These are phyloP conservation scores for Phalacrocorax carbo DNA, from an alignment of 2,113 vertebrate species.

Conservation along the genomic window DNA sequence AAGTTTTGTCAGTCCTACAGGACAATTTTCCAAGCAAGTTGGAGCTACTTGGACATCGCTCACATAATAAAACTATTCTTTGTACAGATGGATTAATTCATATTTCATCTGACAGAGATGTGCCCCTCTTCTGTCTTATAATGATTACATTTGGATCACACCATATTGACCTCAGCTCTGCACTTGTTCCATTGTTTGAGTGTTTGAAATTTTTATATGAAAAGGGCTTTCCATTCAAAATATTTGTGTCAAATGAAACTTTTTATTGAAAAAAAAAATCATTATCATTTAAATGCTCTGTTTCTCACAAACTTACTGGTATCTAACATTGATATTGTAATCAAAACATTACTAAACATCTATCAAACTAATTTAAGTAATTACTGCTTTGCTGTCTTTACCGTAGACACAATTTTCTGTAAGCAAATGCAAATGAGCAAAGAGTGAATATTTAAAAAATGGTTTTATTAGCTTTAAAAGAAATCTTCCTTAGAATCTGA, in stretches of 20 bases:
- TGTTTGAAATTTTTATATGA: background rate
- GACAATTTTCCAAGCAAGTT: background rate
- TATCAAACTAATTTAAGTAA: conserved; percentile 54
- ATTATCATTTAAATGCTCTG: background rate
- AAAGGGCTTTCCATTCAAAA: background rate
- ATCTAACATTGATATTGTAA: conserved; percentile 41
- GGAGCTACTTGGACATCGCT: background rate
- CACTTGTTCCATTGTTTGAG: background rate
- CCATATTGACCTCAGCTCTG: background rate
- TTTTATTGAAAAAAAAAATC: background rate
- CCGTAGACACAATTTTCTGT: conserved; percentile 40
- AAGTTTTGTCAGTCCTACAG: background rate
- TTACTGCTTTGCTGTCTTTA: conserved; percentile 48
- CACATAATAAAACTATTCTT: background rate
- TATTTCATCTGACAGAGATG: background rate
- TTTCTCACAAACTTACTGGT: conserved; percentile 21
- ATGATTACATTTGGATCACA: background rate
- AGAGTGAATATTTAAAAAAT: conserved; percentile 11
- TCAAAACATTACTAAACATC: conserved; percentile 41
- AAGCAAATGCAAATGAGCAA: conserved; percentile 54
- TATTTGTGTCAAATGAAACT: background rate
- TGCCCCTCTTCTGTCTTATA: background rate
- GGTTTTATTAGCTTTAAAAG: conserved; percentile 7
- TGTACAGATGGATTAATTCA: background rate
- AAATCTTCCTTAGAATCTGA: background rate